These are phyloP conservation scores for Piprites chloris DNA, from an alignment of 2,113 vertebrate genomes.

Conservation along the genomic window DNA sequence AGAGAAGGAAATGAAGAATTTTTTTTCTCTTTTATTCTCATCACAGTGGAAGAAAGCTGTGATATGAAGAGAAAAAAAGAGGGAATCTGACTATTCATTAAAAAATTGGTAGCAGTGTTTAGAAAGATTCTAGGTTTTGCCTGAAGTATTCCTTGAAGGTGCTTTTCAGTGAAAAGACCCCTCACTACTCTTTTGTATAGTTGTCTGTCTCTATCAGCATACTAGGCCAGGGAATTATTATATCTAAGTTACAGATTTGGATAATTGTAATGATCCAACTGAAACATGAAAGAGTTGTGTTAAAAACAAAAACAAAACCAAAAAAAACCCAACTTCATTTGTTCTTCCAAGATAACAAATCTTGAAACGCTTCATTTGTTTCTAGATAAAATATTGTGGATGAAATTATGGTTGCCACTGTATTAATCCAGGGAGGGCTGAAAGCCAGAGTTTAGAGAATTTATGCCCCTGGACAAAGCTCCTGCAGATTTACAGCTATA, in stretches of 20 bases:
- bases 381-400: neutral
- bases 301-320: neutral
- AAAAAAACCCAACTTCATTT: neutral
- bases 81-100: neutral
- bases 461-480: neutral
- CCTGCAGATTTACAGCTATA: neutral
- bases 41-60: neutral
- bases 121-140: neutral
- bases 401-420: neutral
- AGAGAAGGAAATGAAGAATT: neutral
- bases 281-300: neutral
- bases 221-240: neutral
- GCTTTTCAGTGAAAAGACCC: neutral
- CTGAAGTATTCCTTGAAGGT: neutral
- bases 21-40: neutral
- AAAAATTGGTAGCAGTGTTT: accelerated
- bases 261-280: neutral
- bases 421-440: neutral
- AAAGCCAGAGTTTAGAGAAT: neutral
- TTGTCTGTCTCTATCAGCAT: neutral
- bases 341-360: neutral
- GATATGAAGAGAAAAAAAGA: neutral
- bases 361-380: neutral
- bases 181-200: neutral
- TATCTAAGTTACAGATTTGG: neutral